Evolutionary conservation across 2,888 invertebrate species (phyloP).

Genomic region (Phlogophora meticulosa): DNA sequence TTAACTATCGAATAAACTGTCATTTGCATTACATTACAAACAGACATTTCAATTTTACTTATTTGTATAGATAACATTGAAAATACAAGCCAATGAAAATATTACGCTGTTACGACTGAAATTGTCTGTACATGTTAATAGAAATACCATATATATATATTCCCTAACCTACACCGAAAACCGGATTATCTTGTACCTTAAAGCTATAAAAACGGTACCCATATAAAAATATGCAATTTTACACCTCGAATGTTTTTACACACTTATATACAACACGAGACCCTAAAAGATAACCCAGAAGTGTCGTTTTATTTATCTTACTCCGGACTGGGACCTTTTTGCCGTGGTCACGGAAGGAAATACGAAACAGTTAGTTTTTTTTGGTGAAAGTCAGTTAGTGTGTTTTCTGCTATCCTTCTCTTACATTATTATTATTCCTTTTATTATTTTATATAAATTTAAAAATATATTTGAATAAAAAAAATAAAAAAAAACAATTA

Average conservation of each 20-base stretch:
- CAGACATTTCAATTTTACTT: too few species aligned
- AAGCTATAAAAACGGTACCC: constrained; percentile 14
- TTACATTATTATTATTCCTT: constrained; percentile 6
- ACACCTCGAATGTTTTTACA: constrained; percentile 44
- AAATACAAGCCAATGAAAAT: too few species aligned
- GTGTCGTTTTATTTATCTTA: constrained; percentile 54
- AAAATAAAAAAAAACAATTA: too few species aligned
- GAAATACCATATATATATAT: neutral
- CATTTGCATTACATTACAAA: too few species aligned
- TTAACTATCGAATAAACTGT: too few species aligned
- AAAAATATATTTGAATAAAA: too few species aligned
- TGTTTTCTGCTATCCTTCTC: constrained; percentile 1
- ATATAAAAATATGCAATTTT: constrained; percentile 47
- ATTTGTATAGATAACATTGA: too few species aligned
- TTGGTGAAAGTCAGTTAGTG: neutral
- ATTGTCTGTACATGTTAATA: too few species aligned
- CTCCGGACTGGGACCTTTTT: constrained; percentile 43
- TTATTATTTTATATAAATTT: constrained; percentile 39
- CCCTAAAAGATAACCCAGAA: constrained; percentile 40
- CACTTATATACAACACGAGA: constrained; percentile 35
- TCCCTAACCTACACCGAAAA: constrained; percentile 8
- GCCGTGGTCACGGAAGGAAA: constrained; percentile 27
- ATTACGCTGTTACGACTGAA: neutral
- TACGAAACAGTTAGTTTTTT: constrained; percentile 34
- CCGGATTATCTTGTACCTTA: constrained; percentile 24